phyloP scores from a whole-genome alignment of 1,140 invertebrate genomes.

The Halictus rubicundus region DNA sequence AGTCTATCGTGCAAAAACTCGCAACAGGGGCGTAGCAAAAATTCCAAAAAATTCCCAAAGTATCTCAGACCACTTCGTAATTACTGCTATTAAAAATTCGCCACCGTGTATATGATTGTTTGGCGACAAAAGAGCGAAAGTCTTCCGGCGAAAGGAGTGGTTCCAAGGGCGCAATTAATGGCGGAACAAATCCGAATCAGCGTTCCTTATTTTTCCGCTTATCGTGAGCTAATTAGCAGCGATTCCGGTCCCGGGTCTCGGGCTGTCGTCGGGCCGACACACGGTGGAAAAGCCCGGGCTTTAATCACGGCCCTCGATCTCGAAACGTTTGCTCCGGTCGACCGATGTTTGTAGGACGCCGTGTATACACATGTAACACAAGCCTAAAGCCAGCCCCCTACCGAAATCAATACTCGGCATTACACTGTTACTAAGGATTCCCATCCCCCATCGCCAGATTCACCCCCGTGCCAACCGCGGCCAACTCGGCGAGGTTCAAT shows the following conservation, averaged over 20 bases:
- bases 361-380: conserved; percentile 63
- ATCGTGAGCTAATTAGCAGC: neutral
- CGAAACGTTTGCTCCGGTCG: conserved; percentile 16
- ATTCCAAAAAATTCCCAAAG: too few species aligned
- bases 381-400: conserved; percentile 53
- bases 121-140: too few species aligned
- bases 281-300: neutral
- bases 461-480: conserved; percentile 17
- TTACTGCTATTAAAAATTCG: too few species aligned
- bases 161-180: neutral
- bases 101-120: too few species aligned
- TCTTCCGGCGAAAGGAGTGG: neutral
- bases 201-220: neutral
- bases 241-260: neutral
- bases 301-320: conserved; percentile 34
- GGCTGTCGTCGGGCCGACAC: conserved; percentile 12
- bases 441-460: conserved; percentile 62
- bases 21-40: too few species aligned
- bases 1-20: too few species aligned
- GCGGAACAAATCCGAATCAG: neutral
- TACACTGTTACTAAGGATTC: conserved; percentile 71
- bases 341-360: conserved; percentile 60
- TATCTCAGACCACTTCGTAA: too few species aligned
- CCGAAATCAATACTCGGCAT: conserved; percentile 70
- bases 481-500: conserved; percentile 20